phyloP scores from a whole-genome alignment of 1,140 invertebrate species.

The Drosophila funebris region DNA sequence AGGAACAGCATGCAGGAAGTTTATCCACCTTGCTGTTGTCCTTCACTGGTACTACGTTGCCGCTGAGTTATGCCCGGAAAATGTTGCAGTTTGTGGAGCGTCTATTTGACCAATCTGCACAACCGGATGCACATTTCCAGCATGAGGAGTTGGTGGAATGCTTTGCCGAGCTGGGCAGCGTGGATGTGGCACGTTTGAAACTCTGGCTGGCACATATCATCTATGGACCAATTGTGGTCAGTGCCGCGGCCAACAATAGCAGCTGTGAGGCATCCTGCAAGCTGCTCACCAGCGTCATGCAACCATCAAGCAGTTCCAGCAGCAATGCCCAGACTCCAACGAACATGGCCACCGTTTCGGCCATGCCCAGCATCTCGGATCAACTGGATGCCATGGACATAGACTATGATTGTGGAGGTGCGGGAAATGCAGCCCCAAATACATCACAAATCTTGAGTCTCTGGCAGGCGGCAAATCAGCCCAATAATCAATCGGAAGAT shows the following conservation, averaged over 20 bases:
- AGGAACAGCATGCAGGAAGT: slow-evolving; percentile 86
- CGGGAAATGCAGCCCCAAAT: slow-evolving; percentile 78
- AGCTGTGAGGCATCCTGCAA: slow-evolving; percentile 65
- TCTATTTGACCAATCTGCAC: slow-evolving; percentile 89
- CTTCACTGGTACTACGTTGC: slow-evolving; percentile 88
- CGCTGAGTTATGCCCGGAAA: slow-evolving; percentile 89
- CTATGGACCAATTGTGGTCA: slow-evolving; percentile 84
- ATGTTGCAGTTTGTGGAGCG: slow-evolving; percentile 93
- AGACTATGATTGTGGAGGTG: slow-evolving; percentile 67
- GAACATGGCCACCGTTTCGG: slow-evolving; percentile 82
- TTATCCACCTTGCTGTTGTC: slow-evolving; percentile 90
- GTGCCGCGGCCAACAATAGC: slow-evolving; percentile 38
- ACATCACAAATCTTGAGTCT: slow-evolving; percentile 74
- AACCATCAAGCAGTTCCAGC: slow-evolving; percentile 83
- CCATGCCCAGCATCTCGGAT: slow-evolving; percentile 82
- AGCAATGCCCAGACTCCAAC: slow-evolving; percentile 84
- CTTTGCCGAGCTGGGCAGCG: slow-evolving; percentile 87
- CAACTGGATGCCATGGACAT: slow-evolving; percentile 83
- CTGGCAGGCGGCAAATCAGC: slow-evolving; percentile 59
- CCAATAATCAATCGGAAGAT: slow-evolving; percentile 64
- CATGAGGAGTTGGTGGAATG: slow-evolving; percentile 89
- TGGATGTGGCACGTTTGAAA: slow-evolving; percentile 88
- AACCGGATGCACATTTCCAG: slow-evolving; percentile 85
- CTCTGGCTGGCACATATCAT: slow-evolving; percentile 89
- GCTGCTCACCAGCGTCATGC: slow-evolving; percentile 59